Evolutionary conservation across 2,888 invertebrate species (phyloP).

Genomic region (Pyrgus malvae): DNA sequence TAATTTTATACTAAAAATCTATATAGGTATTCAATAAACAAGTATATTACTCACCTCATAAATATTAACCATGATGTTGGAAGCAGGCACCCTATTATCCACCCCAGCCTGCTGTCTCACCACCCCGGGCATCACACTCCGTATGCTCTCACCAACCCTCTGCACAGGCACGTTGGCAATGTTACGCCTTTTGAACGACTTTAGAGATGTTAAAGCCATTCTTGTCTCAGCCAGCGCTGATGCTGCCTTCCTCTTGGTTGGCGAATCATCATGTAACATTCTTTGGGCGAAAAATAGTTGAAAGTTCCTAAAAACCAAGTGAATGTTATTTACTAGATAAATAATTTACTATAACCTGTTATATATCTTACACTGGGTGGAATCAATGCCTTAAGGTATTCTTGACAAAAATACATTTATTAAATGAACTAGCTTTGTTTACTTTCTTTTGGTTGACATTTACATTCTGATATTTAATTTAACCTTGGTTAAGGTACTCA

Average conservation of each 20-base stretch:
- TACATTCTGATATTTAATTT: too few relatives aligned
- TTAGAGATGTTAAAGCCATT: conserved; percentile 88
- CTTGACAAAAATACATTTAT: too few relatives aligned
- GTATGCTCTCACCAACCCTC: conserved; percentile 80
- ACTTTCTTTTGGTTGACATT: too few relatives aligned
- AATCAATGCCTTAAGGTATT: background rate
- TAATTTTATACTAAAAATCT: too few relatives aligned
- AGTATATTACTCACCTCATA: conserved; percentile 73
- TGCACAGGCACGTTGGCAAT: conserved; percentile 72
- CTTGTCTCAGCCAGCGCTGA: conserved; percentile 86
- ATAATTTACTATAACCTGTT: too few relatives aligned
- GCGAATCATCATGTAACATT: conserved; percentile 84
- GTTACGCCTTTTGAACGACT: conserved; percentile 84
- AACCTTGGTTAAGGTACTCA: too few relatives aligned
- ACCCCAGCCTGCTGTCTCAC: conserved; percentile 70
- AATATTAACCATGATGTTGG: conserved; percentile 79
- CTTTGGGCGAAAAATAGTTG: conserved; percentile 86
- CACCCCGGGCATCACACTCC: conserved; percentile 76
- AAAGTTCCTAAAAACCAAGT: conserved; percentile 83
- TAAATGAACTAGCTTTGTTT: too few relatives aligned
- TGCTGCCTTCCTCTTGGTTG: conserved; percentile 80
- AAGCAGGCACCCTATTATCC: conserved; percentile 61
- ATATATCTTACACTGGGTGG: too few relatives aligned
- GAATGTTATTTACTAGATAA: too few relatives aligned
- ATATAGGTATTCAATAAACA: too few relatives aligned